Evolutionary conservation across 1,140 invertebrate genomes (phyloP), one percentile per base, ranked within the genome.

Genomic region (Lepeophtheirus salmonis): DNA sequence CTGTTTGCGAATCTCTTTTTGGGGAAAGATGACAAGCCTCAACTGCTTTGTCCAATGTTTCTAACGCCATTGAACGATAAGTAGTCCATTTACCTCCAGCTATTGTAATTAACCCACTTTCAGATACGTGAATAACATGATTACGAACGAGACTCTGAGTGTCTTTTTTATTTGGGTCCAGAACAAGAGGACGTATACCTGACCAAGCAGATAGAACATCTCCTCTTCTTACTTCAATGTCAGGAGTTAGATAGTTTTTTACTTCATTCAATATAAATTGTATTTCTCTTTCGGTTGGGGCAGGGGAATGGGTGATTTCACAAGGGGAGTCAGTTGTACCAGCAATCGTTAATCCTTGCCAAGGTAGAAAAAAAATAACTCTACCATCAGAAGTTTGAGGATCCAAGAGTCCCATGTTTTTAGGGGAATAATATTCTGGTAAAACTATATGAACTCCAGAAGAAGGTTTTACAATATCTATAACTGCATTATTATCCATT

Each of bases 31-130:
- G 73, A 61, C 82, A 83, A 61, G 80, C 84, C 84, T 64, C 20
- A 70, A 67, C 49, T 21, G 84, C 83, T n/a, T 82, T 82, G 74
- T 99, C 91, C 24, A 99, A 78, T 0, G 96, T 89, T 72, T 99
- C 92, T 67, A 89, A 78, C 17, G 95, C 95, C 96, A 99, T 99
- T 1, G 86, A 75, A 62, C 91, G 74, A 70, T 92, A 96, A 0
- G 95, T 98, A 0, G 96, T 99, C 95, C 95, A 99, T 74, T 99
- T 99, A 51, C 95, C 96, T 61, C 94, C 95, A 56, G 95, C 95
- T 70, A 99, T 96, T 24, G 96, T 99, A 41, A 99, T 79, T 26
- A 98, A 77, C 63, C 87, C 86, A 17, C 81, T 80, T 12, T 81
- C 67, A 59, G 87, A 87, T 4, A 97, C 85, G 72, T 98, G 90